phyloP scores from a whole-genome alignment of 2,797 vertebrate species.

The Lacerta bilineata region DNA sequence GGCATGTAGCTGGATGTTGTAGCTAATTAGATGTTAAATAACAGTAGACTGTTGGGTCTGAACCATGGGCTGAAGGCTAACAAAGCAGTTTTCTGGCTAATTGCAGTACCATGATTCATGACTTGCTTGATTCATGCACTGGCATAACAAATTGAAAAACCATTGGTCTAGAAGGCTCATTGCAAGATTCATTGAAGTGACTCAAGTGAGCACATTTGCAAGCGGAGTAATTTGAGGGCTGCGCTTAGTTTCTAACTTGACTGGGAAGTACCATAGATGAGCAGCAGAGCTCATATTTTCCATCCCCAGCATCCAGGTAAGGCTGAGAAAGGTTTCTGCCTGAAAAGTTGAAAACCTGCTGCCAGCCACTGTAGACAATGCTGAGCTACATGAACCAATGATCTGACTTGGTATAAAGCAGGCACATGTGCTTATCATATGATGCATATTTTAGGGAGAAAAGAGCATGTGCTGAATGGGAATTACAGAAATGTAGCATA shows the following conservation, averaged over 20 bases:
- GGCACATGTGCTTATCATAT: not conserved
- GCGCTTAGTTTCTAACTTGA: not conserved
- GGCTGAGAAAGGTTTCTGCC: not conserved
- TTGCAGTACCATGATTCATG: not conserved
- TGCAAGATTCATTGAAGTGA: not conserved
- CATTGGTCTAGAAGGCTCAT: not conserved
- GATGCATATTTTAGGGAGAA: not conserved
- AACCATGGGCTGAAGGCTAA: not conserved
- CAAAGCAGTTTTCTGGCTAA: constrained; percentile 3
- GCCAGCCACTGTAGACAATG: not conserved
- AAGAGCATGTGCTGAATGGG: not conserved
- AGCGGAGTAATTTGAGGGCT: not conserved
- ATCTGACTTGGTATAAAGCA: not conserved
- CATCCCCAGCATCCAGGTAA: not conserved
- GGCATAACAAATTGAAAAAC: not conserved
- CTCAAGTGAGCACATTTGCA: not conserved
- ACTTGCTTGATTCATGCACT: not conserved
- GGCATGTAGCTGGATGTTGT: not conserved
- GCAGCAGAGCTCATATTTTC: not conserved
- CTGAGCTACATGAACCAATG: not conserved
- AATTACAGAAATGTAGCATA: not conserved
- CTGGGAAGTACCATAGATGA: too few relatives aligned
- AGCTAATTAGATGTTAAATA: not conserved
- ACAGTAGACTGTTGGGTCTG: not conserved
- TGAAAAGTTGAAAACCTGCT: not conserved